phyloP scores from a whole-genome alignment of 2,888 invertebrate genomes.

The Molanna angustata region DNA sequence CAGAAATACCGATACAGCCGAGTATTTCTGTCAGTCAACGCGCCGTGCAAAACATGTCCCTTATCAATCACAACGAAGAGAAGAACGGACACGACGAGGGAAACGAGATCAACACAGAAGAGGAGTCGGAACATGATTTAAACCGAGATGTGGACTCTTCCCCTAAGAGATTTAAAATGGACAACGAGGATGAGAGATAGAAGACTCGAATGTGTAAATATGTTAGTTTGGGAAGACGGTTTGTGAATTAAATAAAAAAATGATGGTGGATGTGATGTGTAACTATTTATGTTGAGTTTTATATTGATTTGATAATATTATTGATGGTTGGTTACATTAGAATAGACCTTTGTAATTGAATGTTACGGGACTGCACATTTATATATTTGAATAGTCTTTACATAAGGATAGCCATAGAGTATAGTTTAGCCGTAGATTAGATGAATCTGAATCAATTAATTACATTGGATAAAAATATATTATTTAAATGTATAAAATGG shows the following conservation, averaged over 20 bases:
- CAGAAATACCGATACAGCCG: conserved; percentile 49
- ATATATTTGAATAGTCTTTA: conserved; percentile 5
- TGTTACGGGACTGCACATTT: conserved; percentile 16
- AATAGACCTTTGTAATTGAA: conserved; percentile 8
- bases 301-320: neutral
- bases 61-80: conserved; percentile 6
- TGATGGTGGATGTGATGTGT: neutral
- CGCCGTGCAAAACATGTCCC: conserved; percentile 14
- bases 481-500: too few species aligned
- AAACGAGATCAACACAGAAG: neutral
- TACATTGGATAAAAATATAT: too few species aligned
- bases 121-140: neutral
- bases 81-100: conserved; percentile 1
- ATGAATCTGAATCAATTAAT: too few species aligned
- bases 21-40: conserved; percentile 40
- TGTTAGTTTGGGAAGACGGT: neutral
- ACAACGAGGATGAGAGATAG: too few species aligned
- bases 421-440: too few species aligned
- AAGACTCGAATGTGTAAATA: too few species aligned
- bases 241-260: neutral
- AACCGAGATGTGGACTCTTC: neutral
- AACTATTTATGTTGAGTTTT: neutral
- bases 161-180: conserved; percentile 22
- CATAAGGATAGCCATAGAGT: conserved; percentile 20
- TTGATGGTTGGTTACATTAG: conserved; percentile 8